Evolutionary conservation across 2,113 vertebrate species (phyloP).

Genomic region (Coreoperca whiteheadi): DNA sequence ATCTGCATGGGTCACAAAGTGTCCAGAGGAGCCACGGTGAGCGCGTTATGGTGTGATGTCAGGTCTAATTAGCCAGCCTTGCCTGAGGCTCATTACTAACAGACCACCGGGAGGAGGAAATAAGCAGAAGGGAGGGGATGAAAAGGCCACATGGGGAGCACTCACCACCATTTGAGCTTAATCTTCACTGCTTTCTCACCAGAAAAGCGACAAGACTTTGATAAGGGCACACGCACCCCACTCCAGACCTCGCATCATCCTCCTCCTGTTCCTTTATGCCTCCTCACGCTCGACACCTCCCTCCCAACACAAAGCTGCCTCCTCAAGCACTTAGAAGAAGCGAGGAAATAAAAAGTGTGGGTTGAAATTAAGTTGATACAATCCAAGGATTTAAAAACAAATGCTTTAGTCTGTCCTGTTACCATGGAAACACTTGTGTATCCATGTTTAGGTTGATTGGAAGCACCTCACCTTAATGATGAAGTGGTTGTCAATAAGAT

Average conservation of each 20-base stretch:
- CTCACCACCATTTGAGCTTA: slow-evolving; percentile 52
- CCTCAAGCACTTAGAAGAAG: slow-evolving; percentile 29
- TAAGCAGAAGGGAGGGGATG: slow-evolving; percentile 30
- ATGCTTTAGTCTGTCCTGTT: slow-evolving; percentile 17
- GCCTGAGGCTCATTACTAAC: slow-evolving; percentile 79
- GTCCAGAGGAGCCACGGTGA: slow-evolving; percentile 48
- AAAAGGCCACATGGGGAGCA: slow-evolving; percentile 68
- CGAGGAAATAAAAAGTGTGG: slow-evolving; percentile 16
- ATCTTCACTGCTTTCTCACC: slow-evolving; percentile 40
- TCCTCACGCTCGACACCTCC: slow-evolving; percentile 2
- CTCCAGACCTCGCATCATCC: slow-evolving; percentile 45
- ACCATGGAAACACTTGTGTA: slow-evolving; percentile 40
- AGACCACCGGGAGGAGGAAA: slow-evolving; percentile 59
- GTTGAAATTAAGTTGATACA: slow-evolving; percentile 21
- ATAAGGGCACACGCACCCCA: slow-evolving; percentile 65
- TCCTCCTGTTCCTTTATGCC: slow-evolving; percentile 30
- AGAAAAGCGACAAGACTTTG: slow-evolving; percentile 61
- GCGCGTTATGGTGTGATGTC: slow-evolving; percentile 75
- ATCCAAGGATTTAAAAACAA: neutral
- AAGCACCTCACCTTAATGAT: neutral
- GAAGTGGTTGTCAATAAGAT: slow-evolving; percentile 3
- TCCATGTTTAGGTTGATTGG: slow-evolving; percentile 14
- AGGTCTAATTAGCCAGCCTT: slow-evolving; percentile 79
- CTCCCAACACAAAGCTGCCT: slow-evolving; percentile 21
- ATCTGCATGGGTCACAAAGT: slow-evolving; percentile 41